Percentiles rank a stretch among this genome's conserved stretches.
These are phyloP conservation scores for Cryptophagus acutangulus DNA, from an alignment of 2,888 invertebrate genomes.

Conservation along the genomic window DNA sequence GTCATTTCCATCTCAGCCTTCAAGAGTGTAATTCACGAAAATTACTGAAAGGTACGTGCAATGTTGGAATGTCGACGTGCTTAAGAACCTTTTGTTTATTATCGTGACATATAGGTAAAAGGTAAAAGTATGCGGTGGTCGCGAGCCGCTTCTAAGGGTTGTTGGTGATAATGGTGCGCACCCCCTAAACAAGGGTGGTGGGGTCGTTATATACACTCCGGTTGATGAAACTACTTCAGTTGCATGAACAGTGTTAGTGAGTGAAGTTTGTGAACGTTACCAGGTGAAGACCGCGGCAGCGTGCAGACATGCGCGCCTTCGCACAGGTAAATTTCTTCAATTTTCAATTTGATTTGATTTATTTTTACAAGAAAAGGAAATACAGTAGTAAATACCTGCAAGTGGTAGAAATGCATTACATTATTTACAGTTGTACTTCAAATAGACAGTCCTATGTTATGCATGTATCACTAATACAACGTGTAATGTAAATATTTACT, in stretches of 20 bases:
- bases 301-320: conserved; percentile 38
- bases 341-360: conserved; percentile 13
- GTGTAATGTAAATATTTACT: too few species aligned
- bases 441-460: too few species aligned
- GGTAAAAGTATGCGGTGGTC: conserved; percentile 4
- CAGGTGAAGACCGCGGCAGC: conserved; percentile 32
- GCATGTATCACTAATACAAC: too few species aligned
- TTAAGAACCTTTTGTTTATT: too few species aligned
- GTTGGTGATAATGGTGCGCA: conserved; percentile 29
- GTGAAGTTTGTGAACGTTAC: conserved; percentile 30
- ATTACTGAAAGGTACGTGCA: conserved; percentile 19
- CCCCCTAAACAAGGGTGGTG: conserved; percentile 32
- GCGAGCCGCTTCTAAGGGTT: conserved; percentile 13
- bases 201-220: conserved; percentile 37
- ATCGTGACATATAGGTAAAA: too few species aligned
- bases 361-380: too few species aligned
- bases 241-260: conserved; percentile 32
- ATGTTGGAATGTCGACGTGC: background rate
- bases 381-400: too few species aligned
- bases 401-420: too few species aligned
- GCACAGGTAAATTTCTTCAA: conserved; percentile 40
- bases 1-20: conserved; percentile 26
- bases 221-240: conserved; percentile 34
- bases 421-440: too few species aligned
- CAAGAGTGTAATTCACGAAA: conserved; percentile 28